Percentiles rank a stretch among this genome's conserved stretches.
Conservation (phyloP, 2,113 vertebrate species). For the Leucosticte australis region DNA sequence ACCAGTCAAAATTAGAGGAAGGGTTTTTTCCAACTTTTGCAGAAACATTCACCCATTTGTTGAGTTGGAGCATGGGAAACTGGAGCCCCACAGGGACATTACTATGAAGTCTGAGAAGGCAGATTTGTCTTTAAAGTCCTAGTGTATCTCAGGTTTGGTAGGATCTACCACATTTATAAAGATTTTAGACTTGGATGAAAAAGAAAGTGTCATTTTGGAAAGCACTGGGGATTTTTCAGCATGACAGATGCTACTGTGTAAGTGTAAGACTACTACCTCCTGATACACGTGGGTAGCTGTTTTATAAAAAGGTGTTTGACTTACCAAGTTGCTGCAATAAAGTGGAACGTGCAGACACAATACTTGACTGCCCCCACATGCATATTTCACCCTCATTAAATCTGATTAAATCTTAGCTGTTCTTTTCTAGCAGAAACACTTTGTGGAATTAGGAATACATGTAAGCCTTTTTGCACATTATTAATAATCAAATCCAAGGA, state of each 20-base stretch:
- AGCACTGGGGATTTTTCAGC: slow-evolving; percentile 31
- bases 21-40: neutral
- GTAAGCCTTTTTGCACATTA: neutral
- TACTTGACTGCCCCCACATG: slow-evolving; percentile 22
- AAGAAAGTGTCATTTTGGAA: neutral
- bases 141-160: neutral
- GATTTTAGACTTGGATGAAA: neutral
- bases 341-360: slow-evolving; percentile 20
- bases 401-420: neutral
- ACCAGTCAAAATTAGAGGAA: neutral
- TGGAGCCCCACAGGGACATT: neutral
- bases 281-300: neutral
- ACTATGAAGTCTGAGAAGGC: neutral
- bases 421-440: neutral
- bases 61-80: neutral
- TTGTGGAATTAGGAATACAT: neutral
- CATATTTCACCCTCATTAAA: slow-evolving; percentile 33
- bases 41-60: neutral
- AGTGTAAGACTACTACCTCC: slow-evolving; percentile 27
- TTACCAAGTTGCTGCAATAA: slow-evolving; percentile 18
- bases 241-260: slow-evolving; percentile 4
- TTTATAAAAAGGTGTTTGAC: slow-evolving; percentile 29
- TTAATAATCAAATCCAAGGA: neutral
- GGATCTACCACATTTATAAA: neutral
- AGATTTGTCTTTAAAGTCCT: neutral